Base-by-base conservation (phyloP, 2,888 invertebrate genomes). In the Icerya purchasi region DNA sequence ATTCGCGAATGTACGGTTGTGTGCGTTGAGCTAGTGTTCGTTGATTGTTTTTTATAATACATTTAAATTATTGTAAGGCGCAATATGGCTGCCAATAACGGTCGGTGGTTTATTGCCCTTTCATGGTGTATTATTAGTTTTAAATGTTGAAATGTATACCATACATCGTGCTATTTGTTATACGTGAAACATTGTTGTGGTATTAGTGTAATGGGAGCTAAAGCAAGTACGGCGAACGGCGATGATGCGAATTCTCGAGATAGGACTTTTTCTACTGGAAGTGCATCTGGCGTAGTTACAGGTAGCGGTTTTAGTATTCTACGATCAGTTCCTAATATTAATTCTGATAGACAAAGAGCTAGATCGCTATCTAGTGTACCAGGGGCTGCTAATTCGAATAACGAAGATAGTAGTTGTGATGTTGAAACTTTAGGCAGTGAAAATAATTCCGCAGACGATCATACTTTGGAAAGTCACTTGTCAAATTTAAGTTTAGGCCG, bases 301-400 rank as follows among this genome's bases (percentile, higher is more conserved):
- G 74, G 68, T 68, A 80, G 68, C 77, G 74, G 75, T 62, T 83
- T 83, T 68, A 82, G 82, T 67, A 72, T 84, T 70, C 74, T 84
- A 66, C 78, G 84, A 57, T 80, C 83, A 54, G 73, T 84, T 65
- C 74, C 83, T 50, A 83, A 83, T 61, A 81, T 83, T 69, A 78
- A 83, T 72, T 83, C 78, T 68, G 86, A 86, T 70, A 76, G 88
- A 65, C 87, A 88, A 73, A 77, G 89, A 65, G 87, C 88, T 56
- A 77, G 87, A 63, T 86, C 86, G 49, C 72, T 88, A 66, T 86
- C 86, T 60, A 86, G 86, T 61, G 87, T 88, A 65, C 87, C 87
- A 19, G 87, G 86, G 70, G 75, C 86, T 65, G 77, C 77, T 54
- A 78, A 79, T 67, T 70, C 70, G 50, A 78, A 79, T 67, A 70